Evolutionary conservation across 2,797 vertebrate genomes (phyloP).

Genomic region (Pipistrellus kuhlii): DNA sequence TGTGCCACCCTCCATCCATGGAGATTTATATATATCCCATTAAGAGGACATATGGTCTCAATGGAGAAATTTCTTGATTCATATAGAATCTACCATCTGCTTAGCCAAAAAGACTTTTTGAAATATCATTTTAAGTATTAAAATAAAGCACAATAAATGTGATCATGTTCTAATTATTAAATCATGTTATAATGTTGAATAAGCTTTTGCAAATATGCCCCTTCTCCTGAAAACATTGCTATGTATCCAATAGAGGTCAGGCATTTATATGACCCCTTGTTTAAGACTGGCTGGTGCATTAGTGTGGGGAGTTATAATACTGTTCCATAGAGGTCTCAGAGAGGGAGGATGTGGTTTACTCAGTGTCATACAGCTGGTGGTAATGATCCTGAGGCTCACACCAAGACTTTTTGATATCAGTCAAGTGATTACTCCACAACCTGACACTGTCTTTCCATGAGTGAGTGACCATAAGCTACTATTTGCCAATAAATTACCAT

Average conservation of each 20-base stretch:
- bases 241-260: not conserved
- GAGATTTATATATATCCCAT: not conserved
- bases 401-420: not conserved
- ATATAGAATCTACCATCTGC: not conserved
- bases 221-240: not conserved
- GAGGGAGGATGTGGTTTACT: not conserved
- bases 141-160: not conserved
- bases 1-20: not conserved
- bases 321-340: not conserved
- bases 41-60: not conserved
- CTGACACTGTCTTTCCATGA: not conserved
- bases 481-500: not conserved
- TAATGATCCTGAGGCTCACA: not conserved
- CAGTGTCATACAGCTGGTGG: not conserved
- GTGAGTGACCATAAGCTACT: not conserved
- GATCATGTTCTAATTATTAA: conserved; percentile 12
- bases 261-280: not conserved
- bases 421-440: not conserved
- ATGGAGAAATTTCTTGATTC: not conserved
- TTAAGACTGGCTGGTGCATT: not conserved
- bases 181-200: not conserved
- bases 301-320: not conserved
- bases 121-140: not conserved
- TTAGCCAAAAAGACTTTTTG: not conserved
- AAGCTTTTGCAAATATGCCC: not conserved